Base-by-base conservation (phyloP, 2,113 vertebrate species). In the Crotophaga sulcirostris region DNA sequence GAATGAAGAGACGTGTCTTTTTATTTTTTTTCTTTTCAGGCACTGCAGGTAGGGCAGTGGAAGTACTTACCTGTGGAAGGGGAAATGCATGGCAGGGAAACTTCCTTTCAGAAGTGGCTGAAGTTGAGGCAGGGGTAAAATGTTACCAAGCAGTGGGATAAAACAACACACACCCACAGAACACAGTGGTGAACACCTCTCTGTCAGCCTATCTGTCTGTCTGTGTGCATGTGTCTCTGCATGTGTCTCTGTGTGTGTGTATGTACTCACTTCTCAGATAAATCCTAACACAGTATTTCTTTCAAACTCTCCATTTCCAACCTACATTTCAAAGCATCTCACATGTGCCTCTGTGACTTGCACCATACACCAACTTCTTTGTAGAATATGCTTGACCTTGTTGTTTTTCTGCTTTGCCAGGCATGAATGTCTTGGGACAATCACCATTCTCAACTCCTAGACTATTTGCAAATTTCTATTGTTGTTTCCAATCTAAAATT, bases 211-310 rank as follows among this genome's bases (percentile, higher is more conserved):
- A n/a, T n/a, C n/a, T n/a, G n/a, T n/a, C n/a, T n/a, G n/a, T n/a
- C n/a, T 26, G 6, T 12, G 8, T 31, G 2, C 19, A 0, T 45
- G 7, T 31, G 3, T 51, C 10, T 47, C 19, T 47, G 18, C 38
- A 2, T 78, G 28, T 26, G 7, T 13, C 7, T 31, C 2, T 23
- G 1, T 44, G 7, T 31, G 3, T 44, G 24, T 15, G 9, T 9
- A 31, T 24, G 7, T 15, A 19, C 26, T 56, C 28, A 40, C 26
- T 66, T 52, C 55, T 67, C 70, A 26, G 25, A 34, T 25, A 76
- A 68, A 80, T 21, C 11, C 21, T 58, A 49, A 33, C 23, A 42
- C 7, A 19, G 33, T 20, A 34, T 42, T 78, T 83, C 38, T 31
- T 79, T 29, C 20, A 51, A 89, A 76, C 7, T 49, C 13, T 56